phyloP scores from a whole-genome alignment of 2,113 vertebrate genomes.

The Limnothrissa miodon region DNA sequence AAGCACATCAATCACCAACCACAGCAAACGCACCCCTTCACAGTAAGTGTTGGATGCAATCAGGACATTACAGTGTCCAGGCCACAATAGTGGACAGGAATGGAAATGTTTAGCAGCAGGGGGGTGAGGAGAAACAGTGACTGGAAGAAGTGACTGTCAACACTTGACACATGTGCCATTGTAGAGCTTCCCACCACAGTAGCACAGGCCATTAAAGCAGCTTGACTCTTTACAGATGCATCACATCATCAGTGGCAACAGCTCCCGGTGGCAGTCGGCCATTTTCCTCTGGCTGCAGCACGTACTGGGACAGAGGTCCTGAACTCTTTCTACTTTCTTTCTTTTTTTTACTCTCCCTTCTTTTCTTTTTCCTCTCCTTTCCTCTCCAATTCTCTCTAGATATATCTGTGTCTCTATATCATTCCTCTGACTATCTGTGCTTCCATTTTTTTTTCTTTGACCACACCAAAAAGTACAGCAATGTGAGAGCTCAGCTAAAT shows the following conservation, averaged over 20 bases:
- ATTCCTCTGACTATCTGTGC: not conserved
- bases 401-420: not conserved
- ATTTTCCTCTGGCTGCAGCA: not conserved
- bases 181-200: slow-evolving; percentile 38
- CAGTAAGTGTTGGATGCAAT: not conserved
- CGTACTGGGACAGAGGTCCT: not conserved
- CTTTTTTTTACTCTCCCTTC: not conserved
- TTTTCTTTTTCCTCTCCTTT: not conserved
- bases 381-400: not conserved
- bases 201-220: slow-evolving; percentile 32
- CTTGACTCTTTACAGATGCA: slow-evolving; percentile 11
- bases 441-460: no score
- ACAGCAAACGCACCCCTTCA: not conserved
- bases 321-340: not conserved
- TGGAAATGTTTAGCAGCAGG: slow-evolving; percentile 23
- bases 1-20: not conserved
- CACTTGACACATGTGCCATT: slow-evolving; percentile 34
- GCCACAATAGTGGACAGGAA: not conserved
- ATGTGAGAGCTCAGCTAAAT: slow-evolving; percentile 36
- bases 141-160: slow-evolving; percentile 42
- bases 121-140: slow-evolving; percentile 24
- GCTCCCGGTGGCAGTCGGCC: not conserved
- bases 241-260: not conserved
- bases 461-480: slow-evolving; percentile 34
- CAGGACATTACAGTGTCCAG: not conserved